Evolutionary conservation across 2,797 vertebrate species (phyloP).

Genomic region (Pangasius krempfi): DNA sequence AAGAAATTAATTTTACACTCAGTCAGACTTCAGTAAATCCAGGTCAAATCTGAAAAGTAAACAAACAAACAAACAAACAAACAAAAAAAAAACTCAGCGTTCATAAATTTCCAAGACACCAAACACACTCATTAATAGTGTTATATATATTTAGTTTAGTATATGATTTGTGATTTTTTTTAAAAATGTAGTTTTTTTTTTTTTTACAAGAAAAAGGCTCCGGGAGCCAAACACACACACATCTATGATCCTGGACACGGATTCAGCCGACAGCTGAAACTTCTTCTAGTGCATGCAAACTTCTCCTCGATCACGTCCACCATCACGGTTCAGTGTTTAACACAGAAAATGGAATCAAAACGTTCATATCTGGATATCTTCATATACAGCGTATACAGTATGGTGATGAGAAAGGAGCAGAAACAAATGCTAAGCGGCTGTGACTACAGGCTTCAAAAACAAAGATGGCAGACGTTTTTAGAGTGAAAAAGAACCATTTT

Average conservation of each 20-base stretch:
- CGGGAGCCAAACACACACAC: background rate
- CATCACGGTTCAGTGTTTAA: slow-evolving; percentile 36
- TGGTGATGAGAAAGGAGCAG: background rate
- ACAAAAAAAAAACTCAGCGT: background rate
- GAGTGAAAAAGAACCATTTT: background rate
- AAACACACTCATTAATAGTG: slow-evolving; percentile 1
- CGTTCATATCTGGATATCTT: slow-evolving; percentile 60
- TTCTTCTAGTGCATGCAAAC: slow-evolving; percentile 49
- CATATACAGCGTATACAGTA: slow-evolving; percentile 60
- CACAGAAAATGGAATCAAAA: slow-evolving; percentile 45
- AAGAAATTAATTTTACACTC: background rate
- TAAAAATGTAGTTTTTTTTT: background rate
- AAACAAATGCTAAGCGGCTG: background rate
- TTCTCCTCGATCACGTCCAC: background rate
- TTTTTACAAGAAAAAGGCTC: slow-evolving; percentile 9
- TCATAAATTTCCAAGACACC: background rate
- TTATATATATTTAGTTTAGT: slow-evolving; percentile 31
- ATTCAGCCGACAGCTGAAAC: slow-evolving; percentile 13
- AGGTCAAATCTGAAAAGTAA: background rate
- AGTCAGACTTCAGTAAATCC: background rate
- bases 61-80: background rate
- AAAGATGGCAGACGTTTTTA: background rate
- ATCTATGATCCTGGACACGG: slow-evolving; percentile 12
- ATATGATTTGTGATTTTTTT: slow-evolving; percentile 22
- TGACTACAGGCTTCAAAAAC: background rate